A percentile compares a stretch with the other conserved stretches of the same genome.
These are phyloP conservation scores for Flexamia atlantica DNA, from an alignment of 2,888 invertebrate genomes.

Conservation along the genomic window DNA sequence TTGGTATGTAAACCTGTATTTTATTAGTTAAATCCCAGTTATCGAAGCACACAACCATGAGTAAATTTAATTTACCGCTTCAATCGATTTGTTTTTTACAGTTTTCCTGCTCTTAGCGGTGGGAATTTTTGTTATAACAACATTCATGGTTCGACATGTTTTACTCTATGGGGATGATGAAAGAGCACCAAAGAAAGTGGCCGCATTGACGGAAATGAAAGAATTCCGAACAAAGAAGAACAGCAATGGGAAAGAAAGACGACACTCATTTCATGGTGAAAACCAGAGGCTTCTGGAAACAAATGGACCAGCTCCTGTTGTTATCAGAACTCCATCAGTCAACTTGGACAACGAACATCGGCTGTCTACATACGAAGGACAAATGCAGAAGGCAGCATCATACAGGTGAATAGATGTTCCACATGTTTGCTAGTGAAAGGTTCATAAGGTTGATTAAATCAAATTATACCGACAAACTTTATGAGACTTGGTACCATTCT, in stretches of 20 bases:
- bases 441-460: too few species aligned
- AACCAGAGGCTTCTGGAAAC: conserved; percentile 59
- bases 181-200: conserved; percentile 16
- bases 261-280: conserved; percentile 58
- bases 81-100: conserved; percentile 46
- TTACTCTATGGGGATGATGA: conserved; percentile 47
- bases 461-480: too few species aligned
- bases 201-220: conserved; percentile 59
- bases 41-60: too few species aligned
- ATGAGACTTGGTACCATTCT: too few species aligned
- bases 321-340: conserved; percentile 24
- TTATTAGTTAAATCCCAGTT: too few species aligned
- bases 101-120: conserved; percentile 58
- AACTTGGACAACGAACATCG: conserved; percentile 47
- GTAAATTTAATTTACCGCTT: too few species aligned
- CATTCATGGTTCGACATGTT: conserved; percentile 59
- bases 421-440: too few species aligned
- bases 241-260: conserved; percentile 53
- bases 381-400: conserved; percentile 58
- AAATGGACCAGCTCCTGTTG: conserved; percentile 11
- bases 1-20: too few species aligned
- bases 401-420: conserved; percentile 33
- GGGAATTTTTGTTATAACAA: conserved; percentile 52
- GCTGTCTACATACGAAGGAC: conserved; percentile 54
- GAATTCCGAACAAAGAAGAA: conserved; percentile 61